Evolutionary conservation across 2,113 vertebrate species (phyloP).

Genomic region (Chamaea fasciata): DNA sequence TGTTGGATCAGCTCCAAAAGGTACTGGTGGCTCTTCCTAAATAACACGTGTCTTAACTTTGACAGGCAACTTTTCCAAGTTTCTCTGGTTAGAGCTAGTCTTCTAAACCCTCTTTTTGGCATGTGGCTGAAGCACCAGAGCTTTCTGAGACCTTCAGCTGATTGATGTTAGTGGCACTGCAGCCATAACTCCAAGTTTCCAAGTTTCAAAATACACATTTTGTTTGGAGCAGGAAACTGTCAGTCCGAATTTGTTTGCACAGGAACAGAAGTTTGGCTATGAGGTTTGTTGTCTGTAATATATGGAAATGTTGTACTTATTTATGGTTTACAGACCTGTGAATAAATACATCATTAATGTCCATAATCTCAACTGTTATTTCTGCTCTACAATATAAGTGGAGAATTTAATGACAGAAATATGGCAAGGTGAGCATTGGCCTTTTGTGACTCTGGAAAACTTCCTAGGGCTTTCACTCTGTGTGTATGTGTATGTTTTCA

Average conservation of each 20-base stretch:
- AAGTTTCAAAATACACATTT: not conserved
- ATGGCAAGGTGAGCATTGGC: not conserved
- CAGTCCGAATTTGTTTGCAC: not conserved
- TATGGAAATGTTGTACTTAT: conserved; percentile 8
- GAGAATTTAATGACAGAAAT: conserved; percentile 25
- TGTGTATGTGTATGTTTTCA: not conserved
- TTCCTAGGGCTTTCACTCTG: not conserved
- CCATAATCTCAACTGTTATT: conserved; percentile 10
- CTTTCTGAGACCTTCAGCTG: not conserved
- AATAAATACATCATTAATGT: conserved; percentile 23
- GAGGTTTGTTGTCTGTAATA: not conserved
- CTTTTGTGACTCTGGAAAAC: not conserved
- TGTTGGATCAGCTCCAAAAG: not conserved
- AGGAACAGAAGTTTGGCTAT: not conserved
- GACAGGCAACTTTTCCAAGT: not conserved
- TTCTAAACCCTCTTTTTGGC: not conserved
- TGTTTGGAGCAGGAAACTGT: not conserved
- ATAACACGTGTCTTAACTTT: not conserved
- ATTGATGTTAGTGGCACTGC: not conserved
- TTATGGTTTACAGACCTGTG: not conserved
- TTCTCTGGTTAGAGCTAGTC: not conserved
- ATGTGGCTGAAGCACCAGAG: not conserved
- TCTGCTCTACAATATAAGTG: not conserved
- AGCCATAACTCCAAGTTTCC: not conserved
- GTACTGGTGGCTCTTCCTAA: not conserved